Conservation (phyloP, 2,888 invertebrate genomes). For the Microctonus hyperodae region DNA sequence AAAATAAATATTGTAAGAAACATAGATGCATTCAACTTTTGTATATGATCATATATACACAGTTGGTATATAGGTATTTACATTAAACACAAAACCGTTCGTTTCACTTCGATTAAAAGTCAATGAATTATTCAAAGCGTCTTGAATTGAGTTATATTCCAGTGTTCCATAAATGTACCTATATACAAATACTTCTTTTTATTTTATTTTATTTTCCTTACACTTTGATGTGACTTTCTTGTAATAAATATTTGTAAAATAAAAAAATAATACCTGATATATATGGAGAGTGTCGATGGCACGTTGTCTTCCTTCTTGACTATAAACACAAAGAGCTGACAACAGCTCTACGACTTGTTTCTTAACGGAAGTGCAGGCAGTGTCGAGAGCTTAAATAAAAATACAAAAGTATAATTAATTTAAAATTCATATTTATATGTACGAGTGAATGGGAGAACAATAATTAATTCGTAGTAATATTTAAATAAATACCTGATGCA, state of each 20-base stretch:
- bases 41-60: neutral
- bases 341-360: slow-evolving; percentile 96
- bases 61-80: slow-evolving; percentile 8
- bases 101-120: slow-evolving; percentile 18
- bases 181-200: too few relatives aligned
- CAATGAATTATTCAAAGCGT: slow-evolving; percentile 32
- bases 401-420: slow-evolving; percentile 65
- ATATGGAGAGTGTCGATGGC: slow-evolving; percentile 90
- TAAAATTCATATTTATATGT: slow-evolving; percentile 89
- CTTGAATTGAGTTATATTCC: slow-evolving; percentile 26
- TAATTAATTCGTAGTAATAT: too few relatives aligned
- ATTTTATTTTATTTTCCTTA: too few relatives aligned
- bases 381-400: slow-evolving; percentile 82
- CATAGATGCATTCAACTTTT: slow-evolving; percentile 20
- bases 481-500: slow-evolving; percentile 71
- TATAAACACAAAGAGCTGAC: slow-evolving; percentile 94
- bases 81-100: slow-evolving; percentile 28
- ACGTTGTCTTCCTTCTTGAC: slow-evolving; percentile 84
- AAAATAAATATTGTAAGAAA: slow-evolving; percentile 10
- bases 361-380: slow-evolving; percentile 88
- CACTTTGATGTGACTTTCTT: neutral
- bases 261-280: slow-evolving; percentile 75
- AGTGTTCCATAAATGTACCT: neutral
- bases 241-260: too few relatives aligned
- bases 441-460: too few relatives aligned